phyloP scores from a whole-genome alignment of 2,888 invertebrate genomes.

The Agrotis clavis region DNA sequence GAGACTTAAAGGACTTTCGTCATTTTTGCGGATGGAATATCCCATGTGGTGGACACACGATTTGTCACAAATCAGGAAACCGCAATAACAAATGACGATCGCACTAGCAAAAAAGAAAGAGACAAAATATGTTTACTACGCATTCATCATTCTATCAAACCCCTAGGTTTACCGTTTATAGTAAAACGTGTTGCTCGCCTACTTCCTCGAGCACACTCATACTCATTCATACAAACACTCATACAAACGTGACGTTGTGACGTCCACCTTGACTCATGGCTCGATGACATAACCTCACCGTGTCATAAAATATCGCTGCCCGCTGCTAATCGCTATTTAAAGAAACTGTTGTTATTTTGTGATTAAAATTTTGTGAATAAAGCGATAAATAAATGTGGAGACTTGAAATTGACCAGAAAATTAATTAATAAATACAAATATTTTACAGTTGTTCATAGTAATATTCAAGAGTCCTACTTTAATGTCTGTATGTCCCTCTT shows the following conservation, averaged over 20 bases:
- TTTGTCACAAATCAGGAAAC: conserved; percentile 2
- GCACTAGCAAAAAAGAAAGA: too few species aligned
- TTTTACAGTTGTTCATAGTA: too few species aligned
- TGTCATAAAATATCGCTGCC: conserved; percentile 25
- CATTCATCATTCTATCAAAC: conserved; percentile 18
- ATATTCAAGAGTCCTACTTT: too few species aligned
- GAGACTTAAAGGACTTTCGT: not conserved
- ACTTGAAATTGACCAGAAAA: too few species aligned
- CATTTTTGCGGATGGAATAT: not conserved
- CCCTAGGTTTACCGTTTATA: conserved; percentile 35
- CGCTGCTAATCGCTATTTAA: conserved; percentile 57
- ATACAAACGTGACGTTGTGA: conserved; percentile 20
- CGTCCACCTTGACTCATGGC: conserved; percentile 46
- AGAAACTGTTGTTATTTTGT: conserved; percentile 13
- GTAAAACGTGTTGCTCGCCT: conserved; percentile 6
- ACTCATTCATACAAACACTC: conserved; percentile 32
- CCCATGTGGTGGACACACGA: not conserved
- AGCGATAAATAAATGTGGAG: too few species aligned
- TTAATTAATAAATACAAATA: too few species aligned
- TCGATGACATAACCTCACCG: conserved; percentile 47
- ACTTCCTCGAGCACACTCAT: conserved; percentile 28
- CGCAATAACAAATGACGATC: not conserved
- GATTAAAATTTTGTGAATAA: not conserved
- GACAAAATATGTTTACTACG: too few species aligned
- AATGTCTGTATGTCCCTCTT: not conserved